Conservation (phyloP, 2,797 vertebrate species). For the Rhinophrynus dorsalis region DNA sequence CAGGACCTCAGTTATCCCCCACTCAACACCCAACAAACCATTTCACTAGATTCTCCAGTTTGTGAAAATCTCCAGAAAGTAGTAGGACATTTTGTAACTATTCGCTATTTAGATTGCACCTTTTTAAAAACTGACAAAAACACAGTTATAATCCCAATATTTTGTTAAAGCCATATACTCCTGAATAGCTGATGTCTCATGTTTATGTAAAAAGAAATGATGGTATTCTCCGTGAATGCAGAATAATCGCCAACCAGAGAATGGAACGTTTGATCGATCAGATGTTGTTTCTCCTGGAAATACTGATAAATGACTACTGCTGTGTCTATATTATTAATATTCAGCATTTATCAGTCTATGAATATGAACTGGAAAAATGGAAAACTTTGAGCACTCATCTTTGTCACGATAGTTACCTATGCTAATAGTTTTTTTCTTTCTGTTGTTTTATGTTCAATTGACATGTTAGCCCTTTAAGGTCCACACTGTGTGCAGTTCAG, state of each 20-base stretch:
- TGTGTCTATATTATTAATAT: conserved; percentile 6
- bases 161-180: background rate
- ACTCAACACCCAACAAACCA: too few relatives aligned
- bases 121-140: conserved; percentile 3
- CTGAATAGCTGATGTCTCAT: too few relatives aligned
- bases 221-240: background rate
- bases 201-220: too few relatives aligned
- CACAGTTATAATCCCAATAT: background rate
- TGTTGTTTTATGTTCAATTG: conserved; percentile 9
- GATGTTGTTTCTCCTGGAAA: background rate
- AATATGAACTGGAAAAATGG: background rate
- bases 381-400: background rate
- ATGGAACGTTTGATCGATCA: background rate
- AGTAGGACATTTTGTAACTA: background rate
- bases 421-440: conserved; percentile 17
- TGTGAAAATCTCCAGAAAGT: background rate
- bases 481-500: too few relatives aligned
- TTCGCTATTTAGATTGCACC: background rate
- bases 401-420: conserved; percentile 10
- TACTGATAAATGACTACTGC: background rate
- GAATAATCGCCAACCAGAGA: background rate
- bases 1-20: background rate
- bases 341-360: conserved; percentile 6
- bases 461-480: too few relatives aligned
- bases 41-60: too few relatives aligned